A percentile compares a stretch with the other conserved stretches of the same genome.
Evolutionary conservation across 2,113 vertebrate species (phyloP).

Genomic region (Ceuthmochares aereus): DNA sequence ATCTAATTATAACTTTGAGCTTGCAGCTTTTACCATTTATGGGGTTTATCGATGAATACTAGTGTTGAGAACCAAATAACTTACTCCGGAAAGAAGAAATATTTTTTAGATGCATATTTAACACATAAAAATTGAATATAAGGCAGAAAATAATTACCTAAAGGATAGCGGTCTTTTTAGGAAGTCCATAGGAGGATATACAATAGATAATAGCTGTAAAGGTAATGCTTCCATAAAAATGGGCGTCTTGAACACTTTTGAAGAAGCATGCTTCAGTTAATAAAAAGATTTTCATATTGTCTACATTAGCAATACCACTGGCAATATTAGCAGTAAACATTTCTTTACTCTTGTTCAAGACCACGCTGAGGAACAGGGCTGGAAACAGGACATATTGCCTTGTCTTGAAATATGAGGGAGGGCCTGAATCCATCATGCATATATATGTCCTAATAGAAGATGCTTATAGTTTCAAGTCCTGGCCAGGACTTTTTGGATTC

Average conservation of each 20-base stretch:
- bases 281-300: neutral
- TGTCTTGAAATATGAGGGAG: neutral
- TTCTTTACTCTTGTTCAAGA: neutral
- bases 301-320: neutral
- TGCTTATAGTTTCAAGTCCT: neutral
- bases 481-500: neutral
- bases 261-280: neutral
- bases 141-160: neutral
- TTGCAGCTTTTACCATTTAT: constrained; percentile 69
- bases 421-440: neutral
- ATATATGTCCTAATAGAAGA: neutral
- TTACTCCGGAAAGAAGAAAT: constrained; percentile 28
- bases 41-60: constrained; percentile 41
- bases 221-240: neutral
- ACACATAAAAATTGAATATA: neutral
- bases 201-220: neutral
- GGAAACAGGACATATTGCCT: neutral
- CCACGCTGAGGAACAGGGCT: neutral
- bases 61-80: constrained; percentile 18
- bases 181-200: neutral
- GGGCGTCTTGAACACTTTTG: neutral
- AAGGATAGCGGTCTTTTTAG: neutral
- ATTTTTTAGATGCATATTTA: neutral
- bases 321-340: neutral
- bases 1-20: constrained; percentile 74